Percentiles rank a stretch among this genome's conserved stretches.
Evolutionary conservation across 2,888 invertebrate genomes (phyloP).

Genomic region (Cephus spinipes): DNA sequence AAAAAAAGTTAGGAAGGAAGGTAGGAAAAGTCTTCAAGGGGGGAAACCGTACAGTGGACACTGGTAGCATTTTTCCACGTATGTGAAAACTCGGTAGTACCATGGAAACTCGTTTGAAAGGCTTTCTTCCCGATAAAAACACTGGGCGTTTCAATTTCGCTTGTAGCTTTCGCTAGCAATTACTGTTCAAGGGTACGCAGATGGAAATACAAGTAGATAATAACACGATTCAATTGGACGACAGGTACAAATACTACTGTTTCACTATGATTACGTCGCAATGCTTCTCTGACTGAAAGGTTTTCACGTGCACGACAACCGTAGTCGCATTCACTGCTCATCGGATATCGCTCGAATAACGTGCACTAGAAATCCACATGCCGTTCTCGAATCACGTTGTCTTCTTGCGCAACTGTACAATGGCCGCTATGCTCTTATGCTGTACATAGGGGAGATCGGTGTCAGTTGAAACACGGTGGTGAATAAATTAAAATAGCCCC

Average conservation of each 20-base stretch:
- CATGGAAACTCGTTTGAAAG: neutral
- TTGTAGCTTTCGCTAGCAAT: neutral
- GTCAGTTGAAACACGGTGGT: no score
- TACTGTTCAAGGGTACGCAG: neutral
- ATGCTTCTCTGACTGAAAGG: neutral
- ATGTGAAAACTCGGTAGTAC: neutral
- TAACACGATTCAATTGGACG: neutral
- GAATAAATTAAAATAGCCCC: no score
- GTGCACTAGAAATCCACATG: neutral
- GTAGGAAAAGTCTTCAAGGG: neutral
- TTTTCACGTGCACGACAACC: neutral
- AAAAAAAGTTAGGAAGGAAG: neutral
- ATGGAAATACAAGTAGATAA: conserved; percentile 6
- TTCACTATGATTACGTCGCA: neutral
- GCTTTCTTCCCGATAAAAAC: neutral
- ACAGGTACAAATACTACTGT: neutral
- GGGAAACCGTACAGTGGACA: neutral
- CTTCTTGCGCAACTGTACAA: neutral
- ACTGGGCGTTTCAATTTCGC: neutral
- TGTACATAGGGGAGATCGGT: neutral
- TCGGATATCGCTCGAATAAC: neutral
- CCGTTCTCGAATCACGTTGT: neutral
- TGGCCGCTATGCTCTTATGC: neutral
- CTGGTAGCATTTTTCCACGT: neutral
- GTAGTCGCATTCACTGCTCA: neutral